Conservation (phyloP, 2,888 invertebrate genomes). For the Chouioia cunea region DNA sequence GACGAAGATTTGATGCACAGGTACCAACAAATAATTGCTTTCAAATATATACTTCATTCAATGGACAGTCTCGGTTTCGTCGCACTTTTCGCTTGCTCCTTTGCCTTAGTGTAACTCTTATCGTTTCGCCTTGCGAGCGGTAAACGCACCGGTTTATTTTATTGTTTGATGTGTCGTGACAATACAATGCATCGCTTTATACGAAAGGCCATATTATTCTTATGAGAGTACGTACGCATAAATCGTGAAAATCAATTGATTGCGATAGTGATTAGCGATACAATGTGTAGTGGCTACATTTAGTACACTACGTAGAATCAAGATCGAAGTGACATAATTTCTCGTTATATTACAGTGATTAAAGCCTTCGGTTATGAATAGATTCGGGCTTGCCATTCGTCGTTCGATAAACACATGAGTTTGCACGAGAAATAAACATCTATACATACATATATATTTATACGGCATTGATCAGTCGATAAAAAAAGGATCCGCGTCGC, state of each 20-base stretch:
- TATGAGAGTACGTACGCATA: background rate
- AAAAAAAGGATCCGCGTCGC: constrained; percentile 18
- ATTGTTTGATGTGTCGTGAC: background rate
- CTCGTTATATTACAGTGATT: no score
- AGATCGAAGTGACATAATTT: no score
- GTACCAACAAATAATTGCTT: constrained; percentile 23
- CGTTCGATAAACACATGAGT: no score
- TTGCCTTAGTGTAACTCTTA: no score
- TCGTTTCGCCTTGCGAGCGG: constrained; percentile 9
- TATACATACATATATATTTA: background rate
- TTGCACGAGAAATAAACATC: no score
- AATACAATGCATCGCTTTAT: constrained; percentile 27
- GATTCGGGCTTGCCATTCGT: no score
- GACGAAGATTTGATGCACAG: constrained; percentile 44
- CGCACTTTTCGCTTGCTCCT: background rate
- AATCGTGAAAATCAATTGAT: constrained; percentile 22
- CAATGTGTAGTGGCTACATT: constrained; percentile 7
- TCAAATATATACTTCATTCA: constrained; percentile 1
- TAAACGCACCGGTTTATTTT: constrained; percentile 20
- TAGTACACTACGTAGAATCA: no score
- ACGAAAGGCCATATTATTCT: constrained; percentile 31
- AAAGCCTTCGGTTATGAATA: no score
- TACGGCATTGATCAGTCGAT: constrained; percentile 15
- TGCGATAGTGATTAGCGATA: constrained; percentile 12
- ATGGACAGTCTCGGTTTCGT: constrained; percentile 12